Evolutionary conservation across 2,888 invertebrate species (phyloP).

Genomic region (Sinhomidia bicolor): DNA sequence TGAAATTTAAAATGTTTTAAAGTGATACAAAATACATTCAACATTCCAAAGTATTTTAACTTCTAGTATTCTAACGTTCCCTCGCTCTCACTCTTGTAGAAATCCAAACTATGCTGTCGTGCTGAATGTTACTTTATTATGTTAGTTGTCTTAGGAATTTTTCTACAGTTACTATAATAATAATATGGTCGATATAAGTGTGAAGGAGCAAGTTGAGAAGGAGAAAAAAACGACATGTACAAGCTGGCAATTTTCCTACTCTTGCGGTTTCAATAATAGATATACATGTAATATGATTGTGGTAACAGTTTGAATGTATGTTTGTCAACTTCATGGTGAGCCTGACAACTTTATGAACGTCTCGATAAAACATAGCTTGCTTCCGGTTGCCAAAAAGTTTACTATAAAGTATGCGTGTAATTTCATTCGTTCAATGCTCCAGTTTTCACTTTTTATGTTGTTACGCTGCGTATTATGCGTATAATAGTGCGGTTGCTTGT

Average conservation of each 20-base stretch:
- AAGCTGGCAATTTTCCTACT: slow-evolving; percentile 69
- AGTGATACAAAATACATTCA: slow-evolving; percentile 52
- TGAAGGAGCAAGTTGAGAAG: slow-evolving; percentile 4
- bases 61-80: too few species aligned
- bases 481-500: slow-evolving; percentile 4
- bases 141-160: slow-evolving; percentile 50
- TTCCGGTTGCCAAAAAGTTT: slow-evolving; percentile 67
- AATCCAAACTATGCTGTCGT: slow-evolving; percentile 1
- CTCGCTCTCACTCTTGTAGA: neutral
- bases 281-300: slow-evolving; percentile 59
- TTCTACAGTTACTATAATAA: slow-evolving; percentile 21
- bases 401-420: slow-evolving; percentile 28
- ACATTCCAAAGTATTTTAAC: slow-evolving; percentile 55
- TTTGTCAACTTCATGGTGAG: slow-evolving; percentile 69
- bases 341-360: slow-evolving; percentile 69
- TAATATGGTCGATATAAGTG: neutral
- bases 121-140: slow-evolving; percentile 51
- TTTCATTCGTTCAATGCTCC: slow-evolving; percentile 60
- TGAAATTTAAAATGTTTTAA: slow-evolving; percentile 48
- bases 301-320: slow-evolving; percentile 65
- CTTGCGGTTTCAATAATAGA: slow-evolving; percentile 60
- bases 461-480: neutral
- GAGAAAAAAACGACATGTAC: slow-evolving; percentile 57
- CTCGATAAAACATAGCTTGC: slow-evolving; percentile 66
- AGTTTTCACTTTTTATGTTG: slow-evolving; percentile 36